A percentile compares a stretch with the other conserved stretches of the same genome.
phyloP scores from a whole-genome alignment of 2,113 vertebrate species.

The Oryzias javanicus region DNA sequence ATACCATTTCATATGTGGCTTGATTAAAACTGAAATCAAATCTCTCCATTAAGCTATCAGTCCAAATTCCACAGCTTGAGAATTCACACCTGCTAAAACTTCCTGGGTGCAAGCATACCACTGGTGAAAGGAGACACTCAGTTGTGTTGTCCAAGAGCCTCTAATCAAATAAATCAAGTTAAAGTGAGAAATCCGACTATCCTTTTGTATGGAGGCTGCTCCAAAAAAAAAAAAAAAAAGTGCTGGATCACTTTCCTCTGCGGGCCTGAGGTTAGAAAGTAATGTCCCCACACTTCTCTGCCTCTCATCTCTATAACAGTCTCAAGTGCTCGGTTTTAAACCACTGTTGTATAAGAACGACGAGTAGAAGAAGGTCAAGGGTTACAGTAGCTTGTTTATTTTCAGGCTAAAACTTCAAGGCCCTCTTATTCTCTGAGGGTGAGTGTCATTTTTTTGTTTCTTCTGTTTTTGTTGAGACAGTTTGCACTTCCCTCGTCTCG shows the following conservation, averaged over 20 bases:
- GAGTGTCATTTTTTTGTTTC: constrained; percentile 32
- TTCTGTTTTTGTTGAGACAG: constrained; percentile 2
- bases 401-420: constrained; percentile 29
- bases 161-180: neutral
- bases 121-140: neutral
- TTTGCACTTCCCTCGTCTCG: constrained; percentile 31
- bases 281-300: neutral
- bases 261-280: neutral
- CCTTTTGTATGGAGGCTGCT: neutral
- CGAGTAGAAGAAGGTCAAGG: constrained; percentile 25
- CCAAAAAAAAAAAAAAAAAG: neutral
- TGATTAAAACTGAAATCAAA: neutral
- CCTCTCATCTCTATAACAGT: neutral
- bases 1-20: neutral
- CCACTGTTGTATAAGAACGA: constrained; percentile 5
- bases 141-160: neutral
- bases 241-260: neutral
- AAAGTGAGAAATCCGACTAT: neutral
- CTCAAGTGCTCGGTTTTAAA: constrained; percentile 11
- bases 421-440: constrained; percentile 10
- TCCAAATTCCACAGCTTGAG: neutral
- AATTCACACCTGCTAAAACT: neutral
- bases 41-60: neutral
- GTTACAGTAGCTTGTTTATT: constrained; percentile 30
- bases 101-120: neutral